phyloP scores from a whole-genome alignment of 2,797 vertebrate species.

The Anolis apletophallus region DNA sequence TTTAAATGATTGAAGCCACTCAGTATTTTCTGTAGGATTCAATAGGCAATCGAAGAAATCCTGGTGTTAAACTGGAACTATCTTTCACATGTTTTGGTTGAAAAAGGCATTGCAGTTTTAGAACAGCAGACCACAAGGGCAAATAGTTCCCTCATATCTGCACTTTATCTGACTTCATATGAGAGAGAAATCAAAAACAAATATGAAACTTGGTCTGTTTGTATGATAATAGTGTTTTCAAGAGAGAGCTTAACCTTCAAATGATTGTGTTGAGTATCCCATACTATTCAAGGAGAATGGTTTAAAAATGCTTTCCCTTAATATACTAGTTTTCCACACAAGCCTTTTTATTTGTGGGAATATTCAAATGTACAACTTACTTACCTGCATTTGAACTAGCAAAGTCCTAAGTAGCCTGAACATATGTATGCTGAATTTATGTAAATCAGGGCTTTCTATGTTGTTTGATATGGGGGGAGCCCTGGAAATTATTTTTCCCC shows the following conservation, averaged over 20 bases:
- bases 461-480: no score
- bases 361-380: not conserved
- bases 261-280: not conserved
- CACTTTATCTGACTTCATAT: conserved; percentile 70
- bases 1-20: not conserved
- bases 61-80: not conserved
- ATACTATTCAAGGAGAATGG: not conserved
- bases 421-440: not conserved
- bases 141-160: conserved; percentile 36
- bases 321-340: not conserved
- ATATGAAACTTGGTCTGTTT: conserved; percentile 53
- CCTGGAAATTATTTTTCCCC: no score
- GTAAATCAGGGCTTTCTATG: no score
- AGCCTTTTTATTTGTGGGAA: not conserved
- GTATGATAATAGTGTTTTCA: conserved; percentile 53
- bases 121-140: conserved; percentile 26
- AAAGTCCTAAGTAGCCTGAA: no score
- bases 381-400: not conserved
- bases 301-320: not conserved
- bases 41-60: not conserved
- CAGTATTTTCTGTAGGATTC: not conserved
- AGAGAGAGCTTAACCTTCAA: conserved; percentile 64
- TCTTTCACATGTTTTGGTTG: not conserved
- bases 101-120: conserved; percentile 35
- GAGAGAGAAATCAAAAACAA: conserved; percentile 18